Percentiles rank a stretch among this genome's conserved stretches.
Evolutionary conservation across 2,888 invertebrate species (phyloP).

Genomic region (Xestoiulus laeticollis): DNA sequence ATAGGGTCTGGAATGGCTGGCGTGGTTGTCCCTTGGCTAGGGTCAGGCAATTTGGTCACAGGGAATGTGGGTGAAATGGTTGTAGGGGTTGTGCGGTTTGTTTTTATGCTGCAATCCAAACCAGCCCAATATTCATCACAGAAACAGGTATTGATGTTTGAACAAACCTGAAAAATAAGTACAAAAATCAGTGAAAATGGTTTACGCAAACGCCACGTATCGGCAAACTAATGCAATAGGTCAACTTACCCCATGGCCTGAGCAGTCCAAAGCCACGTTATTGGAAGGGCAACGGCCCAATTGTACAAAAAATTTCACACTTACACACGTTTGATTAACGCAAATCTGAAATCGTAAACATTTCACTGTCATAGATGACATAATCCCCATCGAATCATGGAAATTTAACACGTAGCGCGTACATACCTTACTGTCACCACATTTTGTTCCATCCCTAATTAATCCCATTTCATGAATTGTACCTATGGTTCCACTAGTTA

Average conservation of each 20-base stretch:
- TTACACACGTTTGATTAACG: constrained; percentile 91
- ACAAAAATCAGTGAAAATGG: too few relatives aligned
- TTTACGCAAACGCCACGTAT: too few relatives aligned
- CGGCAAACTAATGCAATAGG: too few relatives aligned
- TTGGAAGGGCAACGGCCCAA: constrained; percentile 90
- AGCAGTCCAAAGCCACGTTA: constrained; percentile 88
- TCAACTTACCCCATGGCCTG: constrained; percentile 93
- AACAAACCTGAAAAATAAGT: constrained; percentile 77
- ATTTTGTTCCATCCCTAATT: constrained; percentile 92
- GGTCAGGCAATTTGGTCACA: constrained; percentile 53
- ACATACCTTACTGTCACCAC: constrained; percentile 83
- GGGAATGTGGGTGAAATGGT: constrained; percentile 46
- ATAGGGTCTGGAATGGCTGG: background rate
- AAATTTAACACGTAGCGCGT: background rate
- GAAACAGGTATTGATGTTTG: constrained; percentile 90
- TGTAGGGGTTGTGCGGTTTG: background rate
- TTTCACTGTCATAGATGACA: background rate
- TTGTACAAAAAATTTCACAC: constrained; percentile 83
- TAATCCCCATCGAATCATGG: background rate
- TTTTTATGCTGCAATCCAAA: constrained; percentile 76
- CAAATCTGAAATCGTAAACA: constrained; percentile 72
- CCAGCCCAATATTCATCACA: constrained; percentile 90
- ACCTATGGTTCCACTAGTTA: constrained; percentile 76
- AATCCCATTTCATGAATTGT: constrained; percentile 83
- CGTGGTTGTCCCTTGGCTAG: constrained; percentile 63